Evolutionary conservation across 2,797 vertebrate genomes (phyloP), one percentile per base, ranked within the genome.

Genomic region (Aquila chrysaetos): DNA sequence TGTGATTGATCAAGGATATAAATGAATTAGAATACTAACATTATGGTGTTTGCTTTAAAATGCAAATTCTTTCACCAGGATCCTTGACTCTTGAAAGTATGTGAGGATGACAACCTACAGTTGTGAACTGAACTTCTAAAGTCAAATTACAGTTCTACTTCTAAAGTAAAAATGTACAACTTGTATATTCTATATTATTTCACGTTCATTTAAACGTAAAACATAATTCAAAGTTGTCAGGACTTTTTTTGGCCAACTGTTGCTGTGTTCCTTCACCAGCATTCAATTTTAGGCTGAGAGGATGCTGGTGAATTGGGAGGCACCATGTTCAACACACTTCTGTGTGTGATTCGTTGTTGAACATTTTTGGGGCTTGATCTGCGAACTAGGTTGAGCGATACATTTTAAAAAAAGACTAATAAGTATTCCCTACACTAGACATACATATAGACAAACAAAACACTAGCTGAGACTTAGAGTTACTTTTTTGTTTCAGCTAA

Each of bases 61-160:
- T 49, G 33, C 57, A 35, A 33, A 35, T 65, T 72, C 18, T 77
- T 91, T 78, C 67, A 70, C 10, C 11, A 17, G 35, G 27, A 33
- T 64, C 39, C 16, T 48, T 67, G 39, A 35, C 33, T 75, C 27
- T 23, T 41, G n/a, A 31, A 80, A 76, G 41, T 22, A 63, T 53
- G 27, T 18, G 48, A 65, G 30, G 7, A 35, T 7, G 22, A 8
- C 3, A 88, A 28, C 18, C n/a, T 51, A 2, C 0, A 1, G 30
- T 18, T 74, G 22, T 46, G 80, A 90, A 49, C 7, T 61, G 44
- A 75, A 35, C 24, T 72, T 78, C 31, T 72, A 0, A 93, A 35
- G n/a, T 61, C 39, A 72, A 64, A 53, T 72, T 75, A 48, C 23
- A n/a, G 64, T 74, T 89, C 19, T 76, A 0, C 33, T 74, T 59